Percentiles rank a stretch among this genome's conserved stretches.
Evolutionary conservation across 1,140 invertebrate genomes (phyloP).

Genomic region (Drosophila ficusphila): DNA sequence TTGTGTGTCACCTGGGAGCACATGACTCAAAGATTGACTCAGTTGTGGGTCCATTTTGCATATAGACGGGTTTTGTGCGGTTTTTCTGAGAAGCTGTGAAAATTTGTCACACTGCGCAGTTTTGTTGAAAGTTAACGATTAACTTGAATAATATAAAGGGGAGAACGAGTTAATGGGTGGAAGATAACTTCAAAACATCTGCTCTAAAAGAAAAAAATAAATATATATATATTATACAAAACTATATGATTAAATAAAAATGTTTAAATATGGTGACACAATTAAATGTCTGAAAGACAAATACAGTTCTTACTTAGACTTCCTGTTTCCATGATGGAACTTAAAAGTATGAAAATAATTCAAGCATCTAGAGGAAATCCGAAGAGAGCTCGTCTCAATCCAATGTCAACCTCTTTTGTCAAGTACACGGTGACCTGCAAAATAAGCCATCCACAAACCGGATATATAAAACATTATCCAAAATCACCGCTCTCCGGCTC

Average conservation of each 20-base stretch:
- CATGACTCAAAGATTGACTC: slow-evolving; percentile 35
- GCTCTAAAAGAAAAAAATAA: no score
- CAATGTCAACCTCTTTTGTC: slow-evolving; percentile 51
- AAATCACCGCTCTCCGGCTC: slow-evolving; percentile 5
- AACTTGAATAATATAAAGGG: no score
- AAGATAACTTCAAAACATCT: no score
- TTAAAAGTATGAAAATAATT: slow-evolving; percentile 2
- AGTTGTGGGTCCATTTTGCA: slow-evolving; percentile 33
- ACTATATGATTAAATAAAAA: no score
- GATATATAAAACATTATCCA: slow-evolving; percentile 49
- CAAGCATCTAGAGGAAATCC: slow-evolving; percentile 20
- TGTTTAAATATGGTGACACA: no score
- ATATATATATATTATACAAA: no score
- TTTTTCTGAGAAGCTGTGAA: slow-evolving; percentile 38
- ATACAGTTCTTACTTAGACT: neutral
- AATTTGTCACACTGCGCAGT: neutral
- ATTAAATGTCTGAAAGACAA: neutral
- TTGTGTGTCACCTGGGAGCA: slow-evolving; percentile 44
- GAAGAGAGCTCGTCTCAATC: slow-evolving; percentile 28
- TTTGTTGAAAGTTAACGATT: no score
- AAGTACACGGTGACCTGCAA: slow-evolving; percentile 51
- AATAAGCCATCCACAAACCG: slow-evolving; percentile 49
- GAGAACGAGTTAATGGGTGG: no score
- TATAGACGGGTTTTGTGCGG: slow-evolving; percentile 24
- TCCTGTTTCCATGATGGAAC: slow-evolving; percentile 5